A percentile compares a stretch with the other conserved stretches of the same genome.
Conservation (phyloP, 2,888 invertebrate genomes). For the Tetragnatha montana region DNA sequence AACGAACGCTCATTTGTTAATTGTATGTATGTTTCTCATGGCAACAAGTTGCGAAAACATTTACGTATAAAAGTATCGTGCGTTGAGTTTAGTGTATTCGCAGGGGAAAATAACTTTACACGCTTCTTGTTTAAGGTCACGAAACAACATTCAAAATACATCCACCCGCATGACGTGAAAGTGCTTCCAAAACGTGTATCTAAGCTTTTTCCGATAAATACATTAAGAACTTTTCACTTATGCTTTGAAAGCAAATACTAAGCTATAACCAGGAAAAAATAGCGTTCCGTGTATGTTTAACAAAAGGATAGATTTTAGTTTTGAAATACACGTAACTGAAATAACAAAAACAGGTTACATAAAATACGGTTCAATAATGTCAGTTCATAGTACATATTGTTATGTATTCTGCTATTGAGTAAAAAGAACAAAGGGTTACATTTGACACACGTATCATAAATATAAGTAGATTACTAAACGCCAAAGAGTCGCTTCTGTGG, state of each 20-base stretch:
- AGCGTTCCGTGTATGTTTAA: neutral
- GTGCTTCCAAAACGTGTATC: neutral
- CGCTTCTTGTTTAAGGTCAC: neutral
- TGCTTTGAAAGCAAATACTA: neutral
- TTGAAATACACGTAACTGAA: too few species aligned
- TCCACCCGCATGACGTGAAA: neutral
- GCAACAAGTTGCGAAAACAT: slow-evolving; percentile 23
- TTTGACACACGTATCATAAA: too few species aligned
- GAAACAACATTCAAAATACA: neutral
- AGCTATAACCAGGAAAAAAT: neutral
- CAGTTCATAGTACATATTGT: too few species aligned
- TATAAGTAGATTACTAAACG: too few species aligned
- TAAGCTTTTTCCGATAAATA: neutral
- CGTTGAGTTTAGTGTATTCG: neutral
- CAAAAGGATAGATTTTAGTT: too few species aligned
- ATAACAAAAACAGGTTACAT: too few species aligned
- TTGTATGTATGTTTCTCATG: slow-evolving; percentile 10
- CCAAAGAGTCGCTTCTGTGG: too few species aligned
- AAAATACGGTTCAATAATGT: too few species aligned
- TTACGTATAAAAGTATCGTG: neutral
- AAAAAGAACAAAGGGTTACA: too few species aligned
- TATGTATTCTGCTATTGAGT: too few species aligned
- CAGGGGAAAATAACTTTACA: neutral
- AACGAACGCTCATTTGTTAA: neutral
- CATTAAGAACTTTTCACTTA: neutral